Conservation (phyloP, 2,888 invertebrate species). For the Xanthorhoe designata region DNA sequence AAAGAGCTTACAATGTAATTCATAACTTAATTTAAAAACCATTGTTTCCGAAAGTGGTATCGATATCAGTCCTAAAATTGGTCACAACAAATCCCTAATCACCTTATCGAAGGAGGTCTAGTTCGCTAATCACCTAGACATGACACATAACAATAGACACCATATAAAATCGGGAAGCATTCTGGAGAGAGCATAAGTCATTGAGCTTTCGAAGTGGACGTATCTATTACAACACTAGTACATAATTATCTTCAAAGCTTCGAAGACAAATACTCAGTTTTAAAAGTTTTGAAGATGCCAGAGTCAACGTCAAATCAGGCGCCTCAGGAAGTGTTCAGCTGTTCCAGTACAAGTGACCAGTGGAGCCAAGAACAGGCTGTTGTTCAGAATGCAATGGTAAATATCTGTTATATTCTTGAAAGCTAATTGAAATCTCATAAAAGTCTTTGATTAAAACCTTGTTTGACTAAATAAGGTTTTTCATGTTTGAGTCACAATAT, state of each 20-base stretch:
- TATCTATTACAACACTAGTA: constrained; percentile 31
- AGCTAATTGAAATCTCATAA: not conserved
- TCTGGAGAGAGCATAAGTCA: constrained; percentile 49
- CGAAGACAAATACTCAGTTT: not conserved
- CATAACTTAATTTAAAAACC: not conserved
- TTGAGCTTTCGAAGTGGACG: constrained; percentile 55
- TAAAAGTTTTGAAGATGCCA: constrained; percentile 33
- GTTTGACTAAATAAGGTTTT: not conserved
- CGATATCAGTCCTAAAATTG: constrained; percentile 26
- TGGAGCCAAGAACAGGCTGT: constrained; percentile 48
- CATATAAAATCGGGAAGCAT: constrained; percentile 61
- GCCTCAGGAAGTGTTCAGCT: constrained; percentile 32
- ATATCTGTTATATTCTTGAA: constrained; percentile 12
- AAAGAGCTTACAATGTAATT: too few relatives aligned
- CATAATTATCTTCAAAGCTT: not conserved
- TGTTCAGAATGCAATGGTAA: constrained; percentile 52
- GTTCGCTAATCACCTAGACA: constrained; percentile 52
- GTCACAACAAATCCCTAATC: constrained; percentile 46
- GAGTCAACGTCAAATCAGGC: constrained; percentile 41
- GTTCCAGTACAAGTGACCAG: constrained; percentile 47
- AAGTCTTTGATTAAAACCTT: too few relatives aligned
- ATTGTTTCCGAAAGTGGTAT: not conserved
- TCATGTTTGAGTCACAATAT: not conserved
- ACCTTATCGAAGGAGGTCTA: constrained; percentile 46
- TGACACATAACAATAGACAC: constrained; percentile 44